These are phyloP conservation scores for Lordiphosa andalusiaca DNA, from an alignment of 2,888 invertebrate genomes.

Conservation along the genomic window DNA sequence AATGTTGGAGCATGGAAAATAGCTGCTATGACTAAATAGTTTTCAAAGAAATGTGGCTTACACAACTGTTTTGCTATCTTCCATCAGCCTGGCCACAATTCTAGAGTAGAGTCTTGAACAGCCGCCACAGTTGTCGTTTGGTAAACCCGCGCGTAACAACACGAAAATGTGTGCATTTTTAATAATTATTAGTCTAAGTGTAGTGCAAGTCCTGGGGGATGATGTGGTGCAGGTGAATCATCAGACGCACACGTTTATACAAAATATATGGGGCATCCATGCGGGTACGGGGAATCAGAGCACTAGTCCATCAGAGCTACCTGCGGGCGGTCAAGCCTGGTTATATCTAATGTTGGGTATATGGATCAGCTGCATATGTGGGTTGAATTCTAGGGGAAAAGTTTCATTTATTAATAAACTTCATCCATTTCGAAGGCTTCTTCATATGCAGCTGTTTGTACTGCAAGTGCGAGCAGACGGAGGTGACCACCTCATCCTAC, in stretches of 20 bases:
- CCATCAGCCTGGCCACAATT: too few relatives aligned
- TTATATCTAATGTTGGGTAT: conserved; percentile 31
- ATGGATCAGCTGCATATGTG: conserved; percentile 49
- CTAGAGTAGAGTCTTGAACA: too few relatives aligned
- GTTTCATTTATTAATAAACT: too few relatives aligned
- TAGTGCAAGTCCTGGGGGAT: neutral
- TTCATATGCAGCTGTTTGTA: conserved; percentile 44
- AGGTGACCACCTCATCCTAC: conserved; percentile 10
- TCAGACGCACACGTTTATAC: neutral
- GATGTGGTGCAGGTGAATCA: conserved; percentile 4
- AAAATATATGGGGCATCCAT: conserved; percentile 2
- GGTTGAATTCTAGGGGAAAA: neutral
- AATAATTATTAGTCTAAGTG: neutral
- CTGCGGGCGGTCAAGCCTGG: conserved; percentile 1
- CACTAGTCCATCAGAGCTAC: neutral
- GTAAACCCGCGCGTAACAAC: neutral
- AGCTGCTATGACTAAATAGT: too few relatives aligned
- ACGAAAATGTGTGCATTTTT: neutral
- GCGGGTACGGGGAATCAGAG: neutral
- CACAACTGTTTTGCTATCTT: too few relatives aligned
- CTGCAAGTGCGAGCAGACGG: conserved; percentile 34
- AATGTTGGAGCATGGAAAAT: too few relatives aligned
- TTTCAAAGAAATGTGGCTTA: too few relatives aligned
- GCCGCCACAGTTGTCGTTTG: too few relatives aligned
- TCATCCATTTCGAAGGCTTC: conserved; percentile 15